phyloP scores from a whole-genome alignment of 1,140 invertebrate genomes.

The Zaprionus tsacasi region DNA sequence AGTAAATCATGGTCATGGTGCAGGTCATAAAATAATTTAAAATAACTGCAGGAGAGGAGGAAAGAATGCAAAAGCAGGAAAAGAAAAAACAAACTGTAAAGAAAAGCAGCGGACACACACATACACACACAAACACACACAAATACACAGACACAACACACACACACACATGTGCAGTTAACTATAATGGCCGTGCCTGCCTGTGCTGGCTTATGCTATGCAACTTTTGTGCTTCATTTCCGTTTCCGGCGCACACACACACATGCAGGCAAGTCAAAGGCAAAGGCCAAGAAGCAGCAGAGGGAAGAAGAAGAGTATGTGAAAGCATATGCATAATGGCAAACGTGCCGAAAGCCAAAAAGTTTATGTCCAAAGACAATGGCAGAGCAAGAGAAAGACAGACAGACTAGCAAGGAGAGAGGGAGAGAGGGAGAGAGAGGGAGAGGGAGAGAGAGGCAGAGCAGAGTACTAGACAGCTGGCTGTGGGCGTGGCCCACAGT shows the following conservation, averaged over 20 bases:
- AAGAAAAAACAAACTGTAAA: constrained; percentile 15
- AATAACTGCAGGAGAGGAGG: constrained; percentile 25
- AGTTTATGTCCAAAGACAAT: constrained; percentile 49
- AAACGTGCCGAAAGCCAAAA: constrained; percentile 55
- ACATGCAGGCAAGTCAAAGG: constrained; percentile 39
- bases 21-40: constrained; percentile 55
- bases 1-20: constrained; percentile 55
- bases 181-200: constrained; percentile 33
- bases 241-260: constrained; percentile 38
- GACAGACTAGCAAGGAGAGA: not conserved
- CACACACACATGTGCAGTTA: constrained; percentile 31
- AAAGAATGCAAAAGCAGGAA: not conserved
- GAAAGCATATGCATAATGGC: constrained; percentile 54
- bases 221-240: constrained; percentile 55
- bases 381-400: not conserved
- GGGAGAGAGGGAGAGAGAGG: not conserved
- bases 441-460: too few species aligned
- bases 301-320: constrained; percentile 18
- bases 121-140: not conserved
- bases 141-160: constrained; percentile 2
- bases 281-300: constrained; percentile 37
- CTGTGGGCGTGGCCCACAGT: constrained; percentile 31
- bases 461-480: not conserved
- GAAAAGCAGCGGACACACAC: constrained; percentile 1
- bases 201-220: constrained; percentile 43